phyloP scores from a whole-genome alignment of 2,888 invertebrate species.

The Megalurothrips usitatus region DNA sequence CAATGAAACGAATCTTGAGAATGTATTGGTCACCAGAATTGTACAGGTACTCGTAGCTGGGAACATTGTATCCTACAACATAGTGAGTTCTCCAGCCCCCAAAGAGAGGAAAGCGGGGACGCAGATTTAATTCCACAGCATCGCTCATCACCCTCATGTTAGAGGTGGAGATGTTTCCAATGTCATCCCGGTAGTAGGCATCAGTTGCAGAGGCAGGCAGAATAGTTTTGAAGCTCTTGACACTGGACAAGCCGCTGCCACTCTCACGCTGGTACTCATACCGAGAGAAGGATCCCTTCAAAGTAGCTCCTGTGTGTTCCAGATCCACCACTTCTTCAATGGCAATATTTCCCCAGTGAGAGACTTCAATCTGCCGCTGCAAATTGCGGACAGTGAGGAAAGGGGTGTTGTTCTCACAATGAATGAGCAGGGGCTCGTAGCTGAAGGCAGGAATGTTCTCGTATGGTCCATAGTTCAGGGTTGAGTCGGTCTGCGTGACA shows the following conservation, averaged over 20 bases:
- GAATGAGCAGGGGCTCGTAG: slow-evolving; percentile 66
- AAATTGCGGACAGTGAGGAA: slow-evolving; percentile 89
- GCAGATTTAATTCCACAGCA: slow-evolving; percentile 90
- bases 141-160: slow-evolving; percentile 83
- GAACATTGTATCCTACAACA: slow-evolving; percentile 93
- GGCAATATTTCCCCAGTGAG: slow-evolving; percentile 99
- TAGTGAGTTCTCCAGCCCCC: slow-evolving; percentile 99
- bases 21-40: slow-evolving; percentile 68
- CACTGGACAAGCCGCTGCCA: slow-evolving; percentile 79
- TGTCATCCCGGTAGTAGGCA: slow-evolving; percentile 96
- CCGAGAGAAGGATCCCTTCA: slow-evolving; percentile 93
- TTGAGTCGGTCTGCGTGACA: slow-evolving; percentile 68
- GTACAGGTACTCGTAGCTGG: slow-evolving; percentile 92
- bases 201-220: slow-evolving; percentile 82
- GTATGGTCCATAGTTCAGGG: slow-evolving; percentile 87
- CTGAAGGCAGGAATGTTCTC: slow-evolving; percentile 60
- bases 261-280: slow-evolving; percentile 95
- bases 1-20: slow-evolving; percentile 89
- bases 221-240: slow-evolving; percentile 79
- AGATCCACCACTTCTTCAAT: slow-evolving; percentile 92
- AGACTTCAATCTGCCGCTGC: slow-evolving; percentile 87
- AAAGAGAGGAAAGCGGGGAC: slow-evolving; percentile 94
- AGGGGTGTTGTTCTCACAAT: slow-evolving; percentile 94
- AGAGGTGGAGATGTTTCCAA: slow-evolving; percentile 98
- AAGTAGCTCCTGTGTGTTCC: slow-evolving; percentile 83